phyloP scores from a whole-genome alignment of 2,888 invertebrate genomes.

The Drosophila mayaguana region DNA sequence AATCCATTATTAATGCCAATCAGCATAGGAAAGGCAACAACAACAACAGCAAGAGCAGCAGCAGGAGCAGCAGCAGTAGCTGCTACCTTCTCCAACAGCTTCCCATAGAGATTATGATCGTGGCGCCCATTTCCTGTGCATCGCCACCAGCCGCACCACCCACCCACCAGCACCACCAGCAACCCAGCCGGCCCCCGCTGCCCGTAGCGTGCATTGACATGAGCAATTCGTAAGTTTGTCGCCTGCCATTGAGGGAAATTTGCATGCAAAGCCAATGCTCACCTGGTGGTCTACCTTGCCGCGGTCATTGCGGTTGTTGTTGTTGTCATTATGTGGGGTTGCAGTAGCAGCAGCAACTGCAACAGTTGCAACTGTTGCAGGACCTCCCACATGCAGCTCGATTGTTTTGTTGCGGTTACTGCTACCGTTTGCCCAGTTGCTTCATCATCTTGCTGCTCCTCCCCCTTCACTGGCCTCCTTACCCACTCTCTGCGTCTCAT shows the following conservation, averaged over 20 bases:
- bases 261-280: conserved; percentile 66
- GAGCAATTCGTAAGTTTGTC: conserved; percentile 84
- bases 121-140: conserved; percentile 65
- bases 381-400: conserved; percentile 76
- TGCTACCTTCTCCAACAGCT: conserved; percentile 48
- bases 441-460: conserved; percentile 18
- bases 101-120: conserved; percentile 79
- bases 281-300: conserved; percentile 68
- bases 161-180: conserved; percentile 51
- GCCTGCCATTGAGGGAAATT: conserved; percentile 70
- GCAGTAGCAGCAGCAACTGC: conserved; percentile 42
- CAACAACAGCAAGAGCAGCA: conserved; percentile 27
- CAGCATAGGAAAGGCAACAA: conserved; percentile 81
- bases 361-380: conserved; percentile 51
- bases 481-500: conserved; percentile 72
- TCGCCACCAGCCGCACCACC: conserved; percentile 42
- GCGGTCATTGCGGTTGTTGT: conserved; percentile 48
- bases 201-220: conserved; percentile 66
- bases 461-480: conserved; percentile 13
- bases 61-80: conserved; percentile 37
- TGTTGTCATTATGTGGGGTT: conserved; percentile 73
- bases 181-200: conserved; percentile 59
- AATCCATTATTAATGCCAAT: conserved; percentile 86
- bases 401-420: conserved; percentile 74
- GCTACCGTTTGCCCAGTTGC: conserved; percentile 73